Evolutionary conservation across 2,888 invertebrate species (phyloP).

Genomic region (Polymixis lichenea): DNA sequence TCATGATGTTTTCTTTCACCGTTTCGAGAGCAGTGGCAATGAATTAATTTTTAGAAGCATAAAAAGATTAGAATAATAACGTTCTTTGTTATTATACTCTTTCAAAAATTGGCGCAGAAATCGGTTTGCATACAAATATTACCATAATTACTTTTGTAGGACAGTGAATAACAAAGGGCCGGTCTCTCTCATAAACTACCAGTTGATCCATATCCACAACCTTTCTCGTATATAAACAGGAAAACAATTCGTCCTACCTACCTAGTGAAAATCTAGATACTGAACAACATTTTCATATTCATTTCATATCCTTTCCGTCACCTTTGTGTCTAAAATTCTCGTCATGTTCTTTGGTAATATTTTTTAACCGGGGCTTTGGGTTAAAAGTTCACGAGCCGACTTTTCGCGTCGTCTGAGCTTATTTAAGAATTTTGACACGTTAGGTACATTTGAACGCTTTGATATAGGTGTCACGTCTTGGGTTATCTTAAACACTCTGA

Average conservation of each 20-base stretch:
- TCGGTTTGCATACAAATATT: conserved; percentile 25
- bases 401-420: conserved; percentile 63
- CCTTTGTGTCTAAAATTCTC: conserved; percentile 43
- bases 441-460: conserved; percentile 73
- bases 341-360: conserved; percentile 56
- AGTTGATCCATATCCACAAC: background rate
- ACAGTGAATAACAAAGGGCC: background rate
- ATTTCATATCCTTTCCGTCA: conserved; percentile 13
- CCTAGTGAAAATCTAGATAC: conserved; percentile 10
- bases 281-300: conserved; percentile 18
- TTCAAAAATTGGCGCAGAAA: conserved; percentile 22
- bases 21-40: too few relatives aligned
- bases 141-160: conserved; percentile 7
- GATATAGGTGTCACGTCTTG: conserved; percentile 80
- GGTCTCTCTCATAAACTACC: background rate
- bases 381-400: conserved; percentile 58
- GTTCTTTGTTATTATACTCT: too few relatives aligned
- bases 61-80: too few relatives aligned
- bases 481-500: conserved; percentile 80
- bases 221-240: background rate
- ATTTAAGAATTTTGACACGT: conserved; percentile 74
- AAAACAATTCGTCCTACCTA: background rate
- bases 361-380: conserved; percentile 55
- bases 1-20: too few relatives aligned
- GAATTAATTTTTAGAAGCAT: too few relatives aligned